Evolutionary conservation across 2,888 invertebrate genomes (phyloP).

Genomic region (Nysson spinosus): DNA sequence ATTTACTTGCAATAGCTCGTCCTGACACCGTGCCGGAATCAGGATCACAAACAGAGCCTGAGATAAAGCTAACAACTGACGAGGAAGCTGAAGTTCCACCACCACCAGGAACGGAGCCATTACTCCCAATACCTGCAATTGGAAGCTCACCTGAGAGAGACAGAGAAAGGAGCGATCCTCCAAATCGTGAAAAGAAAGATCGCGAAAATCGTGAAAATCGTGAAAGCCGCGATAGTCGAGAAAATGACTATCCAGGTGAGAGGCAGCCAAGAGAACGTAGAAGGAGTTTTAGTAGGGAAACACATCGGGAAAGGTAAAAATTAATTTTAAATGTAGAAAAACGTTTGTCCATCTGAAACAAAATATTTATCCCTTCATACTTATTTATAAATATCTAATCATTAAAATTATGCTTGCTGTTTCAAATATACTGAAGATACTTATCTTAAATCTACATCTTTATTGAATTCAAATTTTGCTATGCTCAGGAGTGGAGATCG

Average conservation of each 20-base stretch:
- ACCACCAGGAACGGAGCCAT: constrained; percentile 74
- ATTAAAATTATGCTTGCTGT: neutral
- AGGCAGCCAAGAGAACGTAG: constrained; percentile 71
- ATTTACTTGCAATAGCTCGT: constrained; percentile 44
- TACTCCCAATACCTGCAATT: constrained; percentile 71
- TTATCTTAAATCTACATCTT: neutral
- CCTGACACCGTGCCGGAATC: constrained; percentile 63
- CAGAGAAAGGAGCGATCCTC: constrained; percentile 50
- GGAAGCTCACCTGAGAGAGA: constrained; percentile 63
- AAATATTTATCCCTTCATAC: too few relatives aligned
- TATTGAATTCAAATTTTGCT: too few relatives aligned
- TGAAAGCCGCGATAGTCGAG: constrained; percentile 65
- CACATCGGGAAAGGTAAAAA: constrained; percentile 71
- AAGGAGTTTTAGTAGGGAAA: constrained; percentile 73
- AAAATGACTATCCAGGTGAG: constrained; percentile 68
- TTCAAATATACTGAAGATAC: neutral
- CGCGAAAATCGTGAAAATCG: constrained; percentile 55
- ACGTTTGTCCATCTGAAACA: too few relatives aligned
- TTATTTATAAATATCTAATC: too few relatives aligned
- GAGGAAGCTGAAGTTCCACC: constrained; percentile 73
- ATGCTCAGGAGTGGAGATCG: constrained; percentile 69
- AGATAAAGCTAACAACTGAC: constrained; percentile 63
- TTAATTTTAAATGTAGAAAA: neutral
- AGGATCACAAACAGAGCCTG: constrained; percentile 63
- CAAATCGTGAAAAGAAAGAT: constrained; percentile 63